phyloP scores from a whole-genome alignment of 2,888 invertebrate genomes.

The Leptinotarsa juncta region DNA sequence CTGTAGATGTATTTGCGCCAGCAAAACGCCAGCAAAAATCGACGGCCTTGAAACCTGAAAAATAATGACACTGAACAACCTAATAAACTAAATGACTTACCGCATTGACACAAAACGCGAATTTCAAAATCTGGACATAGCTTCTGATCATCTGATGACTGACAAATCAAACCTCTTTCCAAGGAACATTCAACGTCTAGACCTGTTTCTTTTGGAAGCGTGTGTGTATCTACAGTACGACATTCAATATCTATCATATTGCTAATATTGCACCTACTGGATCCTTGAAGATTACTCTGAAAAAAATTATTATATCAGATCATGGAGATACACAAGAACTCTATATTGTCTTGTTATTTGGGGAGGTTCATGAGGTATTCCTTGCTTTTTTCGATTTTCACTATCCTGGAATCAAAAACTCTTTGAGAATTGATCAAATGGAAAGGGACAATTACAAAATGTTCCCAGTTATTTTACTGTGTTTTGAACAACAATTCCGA shows the following conservation, averaged over 20 bases:
- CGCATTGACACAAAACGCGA: constrained; percentile 78
- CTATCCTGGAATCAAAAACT: no score
- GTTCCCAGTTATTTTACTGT: no score
- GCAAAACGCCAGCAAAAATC: no score
- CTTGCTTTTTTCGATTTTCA: no score
- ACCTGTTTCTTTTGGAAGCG: constrained; percentile 75
- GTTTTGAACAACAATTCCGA: no score
- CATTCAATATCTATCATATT: constrained; percentile 82
- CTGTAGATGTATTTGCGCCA: no score
- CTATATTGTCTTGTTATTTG: no score
- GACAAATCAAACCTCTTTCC: constrained; percentile 79
- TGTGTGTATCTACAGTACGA: constrained; percentile 74
- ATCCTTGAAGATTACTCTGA: constrained; percentile 65
- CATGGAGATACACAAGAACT: not conserved
- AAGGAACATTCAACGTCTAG: constrained; percentile 82
- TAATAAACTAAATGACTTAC: constrained; percentile 45
- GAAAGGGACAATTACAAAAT: no score
- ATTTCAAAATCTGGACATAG: constrained; percentile 87
- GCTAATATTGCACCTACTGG: constrained; percentile 67
- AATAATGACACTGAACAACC: no score
- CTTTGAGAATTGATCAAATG: no score
- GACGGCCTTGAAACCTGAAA: no score
- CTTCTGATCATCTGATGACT: constrained; percentile 55
- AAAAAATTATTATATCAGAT: constrained; percentile 22
- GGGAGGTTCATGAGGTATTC: no score